Percentiles rank a stretch among this genome's conserved stretches.
phyloP scores from a whole-genome alignment of 2,113 vertebrate genomes.

The Gracilinanus agilis region DNA sequence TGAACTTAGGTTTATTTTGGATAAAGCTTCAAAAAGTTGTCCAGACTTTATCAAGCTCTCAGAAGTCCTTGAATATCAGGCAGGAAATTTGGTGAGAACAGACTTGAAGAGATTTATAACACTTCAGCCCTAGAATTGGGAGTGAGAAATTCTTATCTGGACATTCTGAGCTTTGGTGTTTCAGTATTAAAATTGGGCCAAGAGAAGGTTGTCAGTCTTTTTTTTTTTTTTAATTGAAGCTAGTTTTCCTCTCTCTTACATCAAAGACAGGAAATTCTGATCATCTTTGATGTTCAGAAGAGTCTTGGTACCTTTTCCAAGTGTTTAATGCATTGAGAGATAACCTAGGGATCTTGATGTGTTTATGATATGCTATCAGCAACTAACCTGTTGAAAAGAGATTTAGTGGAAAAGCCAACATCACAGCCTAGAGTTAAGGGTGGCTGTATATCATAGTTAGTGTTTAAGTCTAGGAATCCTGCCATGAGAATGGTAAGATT shows the following conservation, averaged over 20 bases:
- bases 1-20: slow-evolving; percentile 63
- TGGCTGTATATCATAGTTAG: background rate
- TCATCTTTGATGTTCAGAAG: background rate
- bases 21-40: slow-evolving; percentile 66
- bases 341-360: background rate
- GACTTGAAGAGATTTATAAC: background rate
- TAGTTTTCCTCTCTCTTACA: background rate
- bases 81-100: slow-evolving; percentile 49
- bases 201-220: background rate
- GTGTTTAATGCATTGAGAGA: fast-evolving
- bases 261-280: background rate
- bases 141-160: background rate
- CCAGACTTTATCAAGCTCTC: slow-evolving; percentile 29
- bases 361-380: background rate
- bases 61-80: slow-evolving; percentile 35
- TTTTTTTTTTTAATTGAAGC: background rate
- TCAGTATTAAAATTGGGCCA: background rate
- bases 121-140: background rate
- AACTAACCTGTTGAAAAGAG: background rate
- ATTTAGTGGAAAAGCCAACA: background rate
- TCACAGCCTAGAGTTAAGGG: too few species aligned
- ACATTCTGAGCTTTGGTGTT: background rate
- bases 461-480: background rate
- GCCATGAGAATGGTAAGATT: fast-evolving
- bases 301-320: background rate